A percentile compares a stretch with the other conserved stretches of the same genome.
Conservation (phyloP, 1,140 invertebrate species). For the Philopotamus ludificatus region DNA sequence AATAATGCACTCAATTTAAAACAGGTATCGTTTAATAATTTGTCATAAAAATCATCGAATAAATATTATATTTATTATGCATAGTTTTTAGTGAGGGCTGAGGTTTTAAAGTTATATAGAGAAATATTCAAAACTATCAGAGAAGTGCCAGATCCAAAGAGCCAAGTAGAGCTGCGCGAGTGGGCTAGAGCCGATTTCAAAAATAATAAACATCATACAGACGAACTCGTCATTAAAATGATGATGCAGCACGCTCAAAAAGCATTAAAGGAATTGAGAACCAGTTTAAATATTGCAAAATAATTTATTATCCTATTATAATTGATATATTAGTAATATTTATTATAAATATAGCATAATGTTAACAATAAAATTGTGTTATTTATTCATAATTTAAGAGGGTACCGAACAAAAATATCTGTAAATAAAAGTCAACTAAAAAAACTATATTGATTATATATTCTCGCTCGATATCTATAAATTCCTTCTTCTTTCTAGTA, state of each 20-base stretch:
- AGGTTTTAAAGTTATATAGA: constrained; percentile 74
- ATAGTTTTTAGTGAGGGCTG: constrained; percentile 73
- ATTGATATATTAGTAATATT: no score
- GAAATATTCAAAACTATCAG: constrained; percentile 67
- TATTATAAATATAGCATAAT: no score
- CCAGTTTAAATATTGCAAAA: constrained; percentile 57
- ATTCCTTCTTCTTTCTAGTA: no score
- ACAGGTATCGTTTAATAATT: constrained; percentile 47
- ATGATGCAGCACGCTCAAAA: constrained; percentile 68
- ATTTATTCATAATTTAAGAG: no score
- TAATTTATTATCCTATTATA: no score
- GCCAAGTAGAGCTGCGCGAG: constrained; percentile 62
- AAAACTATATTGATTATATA: no score
- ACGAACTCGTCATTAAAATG: constrained; percentile 70
- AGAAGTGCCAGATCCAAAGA: constrained; percentile 63
- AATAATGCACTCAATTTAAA: constrained; percentile 58
- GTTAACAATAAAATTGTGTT: no score
- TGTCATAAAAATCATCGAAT: not conserved
- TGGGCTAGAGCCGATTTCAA: constrained; percentile 74
- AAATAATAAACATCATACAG: constrained; percentile 63
- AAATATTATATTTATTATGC: constrained; percentile 39
- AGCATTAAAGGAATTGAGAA: constrained; percentile 65
- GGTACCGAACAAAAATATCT: no score
- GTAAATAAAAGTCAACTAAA: no score
- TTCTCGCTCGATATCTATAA: no score